Percentiles rank a stretch among this genome's conserved stretches.
Evolutionary conservation across 2,797 vertebrate genomes (phyloP).

Genomic region (Pagetopsis macropterus): DNA sequence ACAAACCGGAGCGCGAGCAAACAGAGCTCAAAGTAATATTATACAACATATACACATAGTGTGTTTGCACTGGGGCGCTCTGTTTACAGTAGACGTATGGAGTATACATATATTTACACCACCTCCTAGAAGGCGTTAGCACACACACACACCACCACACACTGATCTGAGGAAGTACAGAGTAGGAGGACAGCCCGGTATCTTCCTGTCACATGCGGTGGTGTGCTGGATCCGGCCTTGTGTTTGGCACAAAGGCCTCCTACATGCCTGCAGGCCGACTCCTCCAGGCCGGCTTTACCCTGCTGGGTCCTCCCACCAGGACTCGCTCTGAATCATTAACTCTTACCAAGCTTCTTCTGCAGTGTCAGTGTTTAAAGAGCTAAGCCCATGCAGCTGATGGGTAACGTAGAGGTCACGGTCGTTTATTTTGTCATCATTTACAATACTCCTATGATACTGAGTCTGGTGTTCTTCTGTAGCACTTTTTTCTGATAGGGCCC

Average conservation of each 20-base stretch:
- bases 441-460: conserved; percentile 25
- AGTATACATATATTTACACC: conserved; percentile 28
- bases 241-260: conserved; percentile 75
- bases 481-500: not conserved
- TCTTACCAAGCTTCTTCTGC: conserved; percentile 49
- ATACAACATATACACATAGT: conserved; percentile 54
- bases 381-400: conserved; percentile 43
- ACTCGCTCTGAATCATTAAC: conserved; percentile 63
- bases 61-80: conserved; percentile 42
- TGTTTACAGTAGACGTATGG: conserved; percentile 63
- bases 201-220: conserved; percentile 69
- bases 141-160: conserved; percentile 47
- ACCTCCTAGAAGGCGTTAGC: conserved; percentile 20
- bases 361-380: conserved; percentile 36
- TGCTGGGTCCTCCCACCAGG: conserved; percentile 67
- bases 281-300: conserved; percentile 64
- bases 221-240: conserved; percentile 63
- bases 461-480: conserved; percentile 34
- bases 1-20: conserved; percentile 46
- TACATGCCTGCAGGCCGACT: conserved; percentile 63
- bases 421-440: conserved; percentile 9
- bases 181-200: conserved; percentile 73
- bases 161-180: conserved; percentile 66
- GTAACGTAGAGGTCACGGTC: conserved; percentile 47
- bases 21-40: conserved; percentile 59